phyloP scores from a whole-genome alignment of 2,113 vertebrate species.

The Limanda limanda region DNA sequence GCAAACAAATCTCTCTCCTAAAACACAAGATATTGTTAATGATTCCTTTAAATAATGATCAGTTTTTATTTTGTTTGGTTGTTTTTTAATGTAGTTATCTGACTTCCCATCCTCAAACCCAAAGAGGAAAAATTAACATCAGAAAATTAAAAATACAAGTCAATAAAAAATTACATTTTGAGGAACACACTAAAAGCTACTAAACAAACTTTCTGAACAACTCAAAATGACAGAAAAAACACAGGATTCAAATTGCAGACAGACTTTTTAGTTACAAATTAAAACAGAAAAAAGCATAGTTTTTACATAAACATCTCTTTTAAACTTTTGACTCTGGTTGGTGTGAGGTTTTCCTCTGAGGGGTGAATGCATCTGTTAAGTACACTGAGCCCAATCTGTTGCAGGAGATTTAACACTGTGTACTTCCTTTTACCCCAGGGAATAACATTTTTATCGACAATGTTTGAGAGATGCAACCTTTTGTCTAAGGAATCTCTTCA shows the following conservation, averaged over 20 bases:
- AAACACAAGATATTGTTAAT: not conserved
- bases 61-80: constrained; percentile 52
- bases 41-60: constrained; percentile 40
- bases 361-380: constrained; percentile 21
- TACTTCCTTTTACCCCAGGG: constrained; percentile 27
- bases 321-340: constrained; percentile 58
- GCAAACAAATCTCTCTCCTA: not conserved
- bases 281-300: constrained; percentile 52
- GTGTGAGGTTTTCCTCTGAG: constrained; percentile 45
- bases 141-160: constrained; percentile 67
- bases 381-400: constrained; percentile 13
- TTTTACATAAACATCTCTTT: constrained; percentile 70
- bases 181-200: constrained; percentile 72
- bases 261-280: constrained; percentile 78
- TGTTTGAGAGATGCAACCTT: constrained; percentile 56
- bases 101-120: constrained; percentile 57
- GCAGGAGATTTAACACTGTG: not conserved
- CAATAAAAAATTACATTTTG: constrained; percentile 64
- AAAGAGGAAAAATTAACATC: constrained; percentile 35
- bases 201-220: constrained; percentile 68
- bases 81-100: constrained; percentile 71
- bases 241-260: constrained; percentile 56
- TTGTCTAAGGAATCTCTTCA: constrained; percentile 45
- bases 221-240: constrained; percentile 50
- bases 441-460: constrained; percentile 54